These are phyloP conservation scores for Uria aalge DNA, from an alignment of 2,113 vertebrate genomes.

Conservation along the genomic window DNA sequence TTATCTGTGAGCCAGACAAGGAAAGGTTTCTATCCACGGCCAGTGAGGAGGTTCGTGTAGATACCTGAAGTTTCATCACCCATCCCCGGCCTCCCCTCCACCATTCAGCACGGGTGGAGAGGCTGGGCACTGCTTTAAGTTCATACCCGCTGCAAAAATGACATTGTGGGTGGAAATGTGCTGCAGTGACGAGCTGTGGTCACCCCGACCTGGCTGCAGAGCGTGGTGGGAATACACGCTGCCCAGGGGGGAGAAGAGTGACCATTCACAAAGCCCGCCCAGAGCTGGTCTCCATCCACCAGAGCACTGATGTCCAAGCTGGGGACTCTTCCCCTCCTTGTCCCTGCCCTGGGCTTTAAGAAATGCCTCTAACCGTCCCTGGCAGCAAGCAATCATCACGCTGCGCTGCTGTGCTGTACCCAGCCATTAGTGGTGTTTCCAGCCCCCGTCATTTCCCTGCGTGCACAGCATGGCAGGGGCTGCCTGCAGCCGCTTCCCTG, in stretches of 20 bases:
- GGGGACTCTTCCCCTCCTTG: not conserved
- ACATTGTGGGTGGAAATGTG: not conserved
- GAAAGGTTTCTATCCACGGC: not conserved
- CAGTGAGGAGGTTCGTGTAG: not conserved
- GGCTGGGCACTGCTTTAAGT: not conserved
- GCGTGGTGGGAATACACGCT: not conserved
- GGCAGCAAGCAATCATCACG: accelerated
- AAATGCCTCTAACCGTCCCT: not conserved
- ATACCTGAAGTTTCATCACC: not conserved
- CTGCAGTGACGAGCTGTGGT: not conserved
- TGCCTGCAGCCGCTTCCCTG: not conserved
- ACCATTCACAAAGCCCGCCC: not conserved
- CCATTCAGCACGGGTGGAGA: not conserved
- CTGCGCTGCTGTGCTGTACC: not conserved
- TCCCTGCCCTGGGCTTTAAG: not conserved
- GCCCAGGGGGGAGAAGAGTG: not conserved
- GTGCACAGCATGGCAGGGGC: not conserved
- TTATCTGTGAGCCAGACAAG: not conserved
- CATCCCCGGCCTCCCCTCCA: not conserved
- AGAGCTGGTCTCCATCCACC: not conserved
- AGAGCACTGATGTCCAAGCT: not conserved
- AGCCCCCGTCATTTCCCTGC: not conserved
- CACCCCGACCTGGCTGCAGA: not conserved
- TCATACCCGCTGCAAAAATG: not conserved
- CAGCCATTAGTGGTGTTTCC: not conserved